These are phyloP conservation scores for pig (Sus scrofa) DNA, from an alignment of 2,113 vertebrate species.

Conservation along the genomic window DNA sequence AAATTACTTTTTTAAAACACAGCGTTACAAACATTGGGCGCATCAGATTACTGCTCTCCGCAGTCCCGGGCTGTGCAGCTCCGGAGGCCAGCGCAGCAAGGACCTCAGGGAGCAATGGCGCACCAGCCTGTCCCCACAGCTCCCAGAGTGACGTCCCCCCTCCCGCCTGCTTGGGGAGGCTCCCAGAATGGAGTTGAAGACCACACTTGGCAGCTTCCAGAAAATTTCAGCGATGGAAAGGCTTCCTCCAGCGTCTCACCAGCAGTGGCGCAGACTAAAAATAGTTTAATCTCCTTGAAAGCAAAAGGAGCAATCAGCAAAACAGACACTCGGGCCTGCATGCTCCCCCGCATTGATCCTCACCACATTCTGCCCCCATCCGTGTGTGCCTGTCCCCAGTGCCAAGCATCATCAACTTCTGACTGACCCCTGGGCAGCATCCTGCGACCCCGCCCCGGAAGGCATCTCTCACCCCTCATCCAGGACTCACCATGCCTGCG, in stretches of 20 bases:
- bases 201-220: slow-evolving; percentile 87
- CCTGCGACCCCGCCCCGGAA: not conserved
- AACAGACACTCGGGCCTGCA: slow-evolving; percentile 69
- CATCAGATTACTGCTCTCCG: slow-evolving; percentile 83
- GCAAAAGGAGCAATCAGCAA: slow-evolving; percentile 86
- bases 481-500: not conserved
- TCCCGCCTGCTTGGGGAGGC: slow-evolving; percentile 60
- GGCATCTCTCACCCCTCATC: not conserved
- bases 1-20: slow-evolving; percentile 89
- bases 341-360: not conserved
- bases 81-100: not conserved
- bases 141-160: slow-evolving; percentile 53
- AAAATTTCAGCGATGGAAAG: slow-evolving; percentile 86
- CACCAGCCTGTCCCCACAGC: slow-evolving; percentile 11
- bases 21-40: slow-evolving; percentile 81
- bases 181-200: slow-evolving; percentile 83
- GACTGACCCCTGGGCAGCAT: not conserved
- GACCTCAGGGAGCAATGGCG: not conserved
- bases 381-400: not conserved
- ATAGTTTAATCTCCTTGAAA: slow-evolving; percentile 88
- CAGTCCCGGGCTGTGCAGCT: not conserved
- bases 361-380: not conserved
- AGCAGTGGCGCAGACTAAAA: slow-evolving; percentile 87
- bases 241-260: slow-evolving; percentile 86
- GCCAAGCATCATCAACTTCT: not conserved